These are phyloP conservation scores for Syrista parreyssii DNA, from an alignment of 2,888 invertebrate genomes.

Conservation along the genomic window DNA sequence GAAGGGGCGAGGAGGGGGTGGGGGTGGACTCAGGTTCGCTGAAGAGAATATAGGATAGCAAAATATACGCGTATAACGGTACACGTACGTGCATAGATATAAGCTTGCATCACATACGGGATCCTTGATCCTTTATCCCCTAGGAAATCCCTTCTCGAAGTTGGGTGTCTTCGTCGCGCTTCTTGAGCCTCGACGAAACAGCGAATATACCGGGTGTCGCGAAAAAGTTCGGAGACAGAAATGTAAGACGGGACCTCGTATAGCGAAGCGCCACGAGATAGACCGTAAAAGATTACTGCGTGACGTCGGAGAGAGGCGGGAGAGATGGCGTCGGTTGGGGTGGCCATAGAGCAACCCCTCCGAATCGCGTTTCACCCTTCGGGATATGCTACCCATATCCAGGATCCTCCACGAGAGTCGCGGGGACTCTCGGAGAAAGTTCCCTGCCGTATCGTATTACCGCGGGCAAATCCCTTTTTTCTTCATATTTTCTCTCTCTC, in stretches of 20 bases:
- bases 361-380: conserved; percentile 14
- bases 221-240: neutral
- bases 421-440: conserved; percentile 1
- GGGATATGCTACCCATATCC: conserved; percentile 19
- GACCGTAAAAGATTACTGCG: conserved; percentile 58
- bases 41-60: conserved; percentile 54
- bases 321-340: neutral
- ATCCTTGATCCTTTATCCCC: conserved; percentile 52
- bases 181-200: neutral
- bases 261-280: conserved; percentile 48
- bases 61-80: conserved; percentile 6
- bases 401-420: conserved; percentile 8
- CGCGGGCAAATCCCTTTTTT: conserved; percentile 49
- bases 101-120: conserved; percentile 52
- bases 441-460: conserved; percentile 58
- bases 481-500: conserved; percentile 17
- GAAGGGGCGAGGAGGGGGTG: conserved; percentile 7
- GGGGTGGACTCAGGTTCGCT: conserved; percentile 27
- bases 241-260: conserved; percentile 25
- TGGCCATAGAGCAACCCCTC: conserved; percentile 12
- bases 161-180: neutral
- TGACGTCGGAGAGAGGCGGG: conserved; percentile 32
- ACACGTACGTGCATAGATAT: conserved; percentile 24
- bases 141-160: conserved; percentile 1
- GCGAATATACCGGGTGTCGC: neutral